These are phyloP conservation scores for Anhinga anhinga DNA, from an alignment of 2,113 vertebrate species.

Conservation along the genomic window DNA sequence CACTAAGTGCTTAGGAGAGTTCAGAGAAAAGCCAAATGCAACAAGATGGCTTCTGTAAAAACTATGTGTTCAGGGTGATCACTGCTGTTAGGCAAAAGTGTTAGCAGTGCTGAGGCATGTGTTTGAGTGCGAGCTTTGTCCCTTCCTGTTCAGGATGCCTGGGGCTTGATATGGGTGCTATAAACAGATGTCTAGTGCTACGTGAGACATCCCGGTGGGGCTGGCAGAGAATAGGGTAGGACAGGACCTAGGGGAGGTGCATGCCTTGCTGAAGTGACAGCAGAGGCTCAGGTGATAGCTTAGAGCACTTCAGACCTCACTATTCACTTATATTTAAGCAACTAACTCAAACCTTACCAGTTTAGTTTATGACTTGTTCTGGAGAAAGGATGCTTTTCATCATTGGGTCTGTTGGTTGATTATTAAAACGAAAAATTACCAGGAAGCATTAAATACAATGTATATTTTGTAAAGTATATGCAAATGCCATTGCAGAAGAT, in stretches of 20 bases:
- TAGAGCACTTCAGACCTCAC: not conserved
- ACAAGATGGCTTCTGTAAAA: not conserved
- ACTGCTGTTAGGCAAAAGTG: not conserved
- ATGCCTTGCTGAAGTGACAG: not conserved
- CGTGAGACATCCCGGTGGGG: not conserved
- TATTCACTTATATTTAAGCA: not conserved
- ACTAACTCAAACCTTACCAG: not conserved
- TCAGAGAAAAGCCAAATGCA: not conserved
- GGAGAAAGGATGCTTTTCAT: not conserved
- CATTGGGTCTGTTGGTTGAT: not conserved
- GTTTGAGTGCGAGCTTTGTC: not conserved
- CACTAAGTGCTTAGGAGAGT: not conserved
- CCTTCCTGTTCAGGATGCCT: not conserved
- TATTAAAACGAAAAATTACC: not conserved
- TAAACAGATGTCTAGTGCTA: not conserved
- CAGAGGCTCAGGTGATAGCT: not conserved
- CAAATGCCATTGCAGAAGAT: not conserved
- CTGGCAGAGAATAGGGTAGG: not conserved
- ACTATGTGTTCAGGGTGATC: not conserved
- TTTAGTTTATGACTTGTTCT: not conserved
- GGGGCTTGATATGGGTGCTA: not conserved
- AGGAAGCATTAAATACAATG: not conserved
- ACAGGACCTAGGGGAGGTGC: not conserved
- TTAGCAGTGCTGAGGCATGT: not conserved
- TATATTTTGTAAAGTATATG: not conserved